These are phyloP conservation scores for Eumacrocentrus americanus DNA, from an alignment of 2,888 invertebrate genomes.

Conservation along the genomic window DNA sequence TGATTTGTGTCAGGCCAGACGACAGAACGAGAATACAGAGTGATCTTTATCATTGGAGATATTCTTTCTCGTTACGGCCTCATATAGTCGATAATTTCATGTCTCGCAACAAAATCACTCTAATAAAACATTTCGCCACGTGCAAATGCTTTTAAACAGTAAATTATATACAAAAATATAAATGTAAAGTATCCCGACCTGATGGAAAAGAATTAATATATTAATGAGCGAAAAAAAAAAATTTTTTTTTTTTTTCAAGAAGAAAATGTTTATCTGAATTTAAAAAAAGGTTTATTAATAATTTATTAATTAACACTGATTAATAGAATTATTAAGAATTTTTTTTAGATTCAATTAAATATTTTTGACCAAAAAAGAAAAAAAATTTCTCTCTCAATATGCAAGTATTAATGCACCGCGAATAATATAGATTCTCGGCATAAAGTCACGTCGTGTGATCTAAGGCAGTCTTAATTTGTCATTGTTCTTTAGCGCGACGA, in stretches of 20 bases:
- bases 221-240: background rate
- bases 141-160: constrained; percentile 2
- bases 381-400: no score
- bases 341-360: no score
- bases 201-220: constrained; percentile 11
- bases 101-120: background rate
- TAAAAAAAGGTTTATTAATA: background rate
- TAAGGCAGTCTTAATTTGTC: background rate
- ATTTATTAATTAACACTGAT: no score
- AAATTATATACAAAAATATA: constrained; percentile 32
- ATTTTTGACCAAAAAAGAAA: no score
- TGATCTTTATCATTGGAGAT: background rate
- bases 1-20: background rate
- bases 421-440: background rate
- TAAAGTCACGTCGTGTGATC: background rate
- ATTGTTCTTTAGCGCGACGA: background rate
- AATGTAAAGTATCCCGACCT: constrained; percentile 43
- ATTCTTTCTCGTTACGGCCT: background rate
- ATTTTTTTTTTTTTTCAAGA: background rate
- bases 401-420: background rate
- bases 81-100: constrained; percentile 1
- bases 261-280: no score
- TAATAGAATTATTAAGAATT: no score
- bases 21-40: background rate
- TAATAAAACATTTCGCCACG: background rate